Base-by-base conservation (phyloP, 1,140 invertebrate genomes). In the Augochlora pura region DNA sequence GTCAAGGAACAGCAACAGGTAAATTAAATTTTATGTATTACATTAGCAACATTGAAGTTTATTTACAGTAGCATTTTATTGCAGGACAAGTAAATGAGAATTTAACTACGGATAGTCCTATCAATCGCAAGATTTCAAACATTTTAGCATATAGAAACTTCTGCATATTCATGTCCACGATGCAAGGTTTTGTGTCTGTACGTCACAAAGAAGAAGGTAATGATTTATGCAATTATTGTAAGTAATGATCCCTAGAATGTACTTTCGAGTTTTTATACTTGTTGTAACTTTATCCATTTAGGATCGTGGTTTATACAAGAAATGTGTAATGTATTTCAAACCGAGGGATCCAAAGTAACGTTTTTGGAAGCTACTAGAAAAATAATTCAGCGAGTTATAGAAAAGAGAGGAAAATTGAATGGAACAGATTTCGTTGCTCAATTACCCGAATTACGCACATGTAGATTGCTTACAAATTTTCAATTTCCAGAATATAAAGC, bases 231-330 rank as follows among this genome's bases (percentile, higher is more conserved):
- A 62, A 52, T 54, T 63, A 46, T 7, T 18, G 3, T 66, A 16
- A 14, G 62, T 62, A 2, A 59, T 2, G 65, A 39, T 64, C 27
- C 27, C 57, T 42, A 62, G 32, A n/a, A 7, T 63, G 25, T 39
- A 23, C 2, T 42, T 59, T 18, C 67, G 42, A 46, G 42, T 70
- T 57, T 54, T 27, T n/a, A 38, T 3, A 12, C 9, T n/a, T 71
- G 32, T 67, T 64, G 32, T 39, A 21, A 46, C 25, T 23, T 38
- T 16, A 49, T 71, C 69, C 39, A 16, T 70, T 54, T 69, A 90
- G 89, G 89, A 9, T 80, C 89, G 0, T 89, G 88, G 88, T 90
- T 89, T 38, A 88, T 90, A 57, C 87, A 90, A 75, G 85, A 77
- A 42, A 42, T 90, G n/a, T 90, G 89, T 65, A 73, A 82, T 25